Percentiles rank a stretch among this genome's conserved stretches.
Evolutionary conservation across 2,113 vertebrate species (phyloP).

Genomic region (Hoplias malabaricus): DNA sequence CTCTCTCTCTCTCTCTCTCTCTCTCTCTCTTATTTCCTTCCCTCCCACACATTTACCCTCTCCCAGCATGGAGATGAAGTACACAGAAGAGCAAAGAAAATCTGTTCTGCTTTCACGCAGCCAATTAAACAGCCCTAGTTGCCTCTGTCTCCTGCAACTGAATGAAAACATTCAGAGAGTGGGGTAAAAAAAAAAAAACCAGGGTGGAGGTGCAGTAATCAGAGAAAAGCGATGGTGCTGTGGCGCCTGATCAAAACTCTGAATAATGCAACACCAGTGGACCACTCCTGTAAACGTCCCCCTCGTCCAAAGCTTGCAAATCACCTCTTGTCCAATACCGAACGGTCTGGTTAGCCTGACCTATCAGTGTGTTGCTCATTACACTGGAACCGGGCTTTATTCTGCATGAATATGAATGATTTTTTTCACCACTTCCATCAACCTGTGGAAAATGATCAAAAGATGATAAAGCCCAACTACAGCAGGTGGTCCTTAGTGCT

Average conservation of each 20-base stretch:
- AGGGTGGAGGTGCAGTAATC: conserved; percentile 1
- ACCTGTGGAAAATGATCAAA: conserved; percentile 14
- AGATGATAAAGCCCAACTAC: background rate
- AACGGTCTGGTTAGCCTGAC: background rate
- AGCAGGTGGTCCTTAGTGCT: conserved; percentile 1
- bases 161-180: background rate
- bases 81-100: background rate
- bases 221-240: background rate
- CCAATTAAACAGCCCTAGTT: conserved; percentile 8
- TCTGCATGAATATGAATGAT: no score
- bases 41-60: background rate
- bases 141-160: background rate
- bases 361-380: conserved; percentile 4
- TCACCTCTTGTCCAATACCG: background rate
- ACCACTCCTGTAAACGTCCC: background rate
- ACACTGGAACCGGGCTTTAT: background rate
- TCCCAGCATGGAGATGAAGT: conserved; percentile 5
- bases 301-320: background rate
- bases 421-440: background rate
- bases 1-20: no score
- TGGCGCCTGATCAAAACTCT: background rate
- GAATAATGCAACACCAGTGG: background rate
- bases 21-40: no score
- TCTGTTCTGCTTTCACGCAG: background rate
- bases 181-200: background rate